Conservation (phyloP, 1,140 invertebrate genomes). For the Drosophila miranda region DNA sequence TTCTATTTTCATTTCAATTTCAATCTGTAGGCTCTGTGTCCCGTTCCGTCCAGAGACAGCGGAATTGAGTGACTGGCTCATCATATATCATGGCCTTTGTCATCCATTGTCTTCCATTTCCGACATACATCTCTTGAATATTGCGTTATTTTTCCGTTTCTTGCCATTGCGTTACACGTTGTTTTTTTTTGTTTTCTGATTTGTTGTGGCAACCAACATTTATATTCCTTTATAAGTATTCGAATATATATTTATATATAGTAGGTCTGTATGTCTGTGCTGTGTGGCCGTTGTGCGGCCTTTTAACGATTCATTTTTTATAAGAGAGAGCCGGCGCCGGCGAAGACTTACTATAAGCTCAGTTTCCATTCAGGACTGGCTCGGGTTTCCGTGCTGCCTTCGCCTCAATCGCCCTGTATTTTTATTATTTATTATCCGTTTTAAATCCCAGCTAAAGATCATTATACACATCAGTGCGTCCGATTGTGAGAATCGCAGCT, state of each 20-base stretch:
- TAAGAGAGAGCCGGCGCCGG: slow-evolving; percentile 28
- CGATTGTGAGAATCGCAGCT: slow-evolving; percentile 79
- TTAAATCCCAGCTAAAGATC: slow-evolving; percentile 81
- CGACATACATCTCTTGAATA: slow-evolving; percentile 50
- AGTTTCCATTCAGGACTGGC: slow-evolving; percentile 39
- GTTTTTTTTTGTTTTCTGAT: slow-evolving; percentile 53
- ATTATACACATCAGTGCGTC: slow-evolving; percentile 81
- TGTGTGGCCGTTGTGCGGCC: slow-evolving; percentile 49
- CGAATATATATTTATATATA: not conserved
- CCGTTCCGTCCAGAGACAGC: not conserved
- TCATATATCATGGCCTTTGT: slow-evolving; percentile 69
- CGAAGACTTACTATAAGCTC: slow-evolving; percentile 63
- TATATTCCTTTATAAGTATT: slow-evolving; percentile 65
- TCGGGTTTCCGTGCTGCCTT: slow-evolving; percentile 18
- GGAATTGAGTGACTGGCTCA: slow-evolving; percentile 12
- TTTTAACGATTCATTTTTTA: slow-evolving; percentile 81
- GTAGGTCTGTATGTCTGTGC: not conserved
- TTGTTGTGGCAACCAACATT: slow-evolving; percentile 70
- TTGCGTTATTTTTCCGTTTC: slow-evolving; percentile 52
- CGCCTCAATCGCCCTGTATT: slow-evolving; percentile 59
- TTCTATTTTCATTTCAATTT: slow-evolving; percentile 37
- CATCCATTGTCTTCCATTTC: slow-evolving; percentile 58
- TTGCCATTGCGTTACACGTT: slow-evolving; percentile 16
- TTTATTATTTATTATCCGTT: slow-evolving; percentile 81
- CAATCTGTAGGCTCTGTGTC: slow-evolving; percentile 22